Evolutionary conservation across 2,113 vertebrate species (phyloP).

Genomic region (Neolamprologus sp.): DNA sequence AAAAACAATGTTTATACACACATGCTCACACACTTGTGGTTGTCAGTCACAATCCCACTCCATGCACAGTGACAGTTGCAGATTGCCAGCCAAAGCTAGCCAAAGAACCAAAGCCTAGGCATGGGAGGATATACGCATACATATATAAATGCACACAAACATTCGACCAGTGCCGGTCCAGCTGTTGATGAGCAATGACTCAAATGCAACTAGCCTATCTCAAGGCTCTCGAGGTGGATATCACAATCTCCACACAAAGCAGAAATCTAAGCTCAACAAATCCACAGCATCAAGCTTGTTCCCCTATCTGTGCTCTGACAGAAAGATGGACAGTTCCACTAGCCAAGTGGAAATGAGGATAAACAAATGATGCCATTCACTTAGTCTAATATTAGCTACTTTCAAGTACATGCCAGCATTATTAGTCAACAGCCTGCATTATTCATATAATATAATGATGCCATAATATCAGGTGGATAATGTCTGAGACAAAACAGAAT

Average conservation of each 20-base stretch:
- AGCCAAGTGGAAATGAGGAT: neutral
- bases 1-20: neutral
- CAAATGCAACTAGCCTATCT: conserved; percentile 15
- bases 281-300: neutral
- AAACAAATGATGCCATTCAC: neutral
- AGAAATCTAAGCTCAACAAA: conserved; percentile 20
- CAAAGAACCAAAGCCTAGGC: conserved; percentile 19
- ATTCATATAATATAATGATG: neutral
- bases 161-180: neutral
- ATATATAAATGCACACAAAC: neutral
- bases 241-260: conserved; percentile 1
- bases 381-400: neutral
- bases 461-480: neutral
- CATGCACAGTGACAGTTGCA: conserved; percentile 27
- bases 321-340: neutral
- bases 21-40: neutral
- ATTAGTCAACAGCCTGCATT: neutral
- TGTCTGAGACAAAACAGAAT: neutral
- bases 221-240: neutral
- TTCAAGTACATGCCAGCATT: neutral
- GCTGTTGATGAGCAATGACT: conserved; percentile 1
- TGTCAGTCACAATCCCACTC: conserved; percentile 29
- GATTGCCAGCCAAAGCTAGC: conserved; percentile 16
- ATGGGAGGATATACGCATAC: neutral
- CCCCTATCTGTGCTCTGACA: neutral